phyloP scores from a whole-genome alignment of 2,797 vertebrate genomes.

The Oophaga sylvatica region DNA sequence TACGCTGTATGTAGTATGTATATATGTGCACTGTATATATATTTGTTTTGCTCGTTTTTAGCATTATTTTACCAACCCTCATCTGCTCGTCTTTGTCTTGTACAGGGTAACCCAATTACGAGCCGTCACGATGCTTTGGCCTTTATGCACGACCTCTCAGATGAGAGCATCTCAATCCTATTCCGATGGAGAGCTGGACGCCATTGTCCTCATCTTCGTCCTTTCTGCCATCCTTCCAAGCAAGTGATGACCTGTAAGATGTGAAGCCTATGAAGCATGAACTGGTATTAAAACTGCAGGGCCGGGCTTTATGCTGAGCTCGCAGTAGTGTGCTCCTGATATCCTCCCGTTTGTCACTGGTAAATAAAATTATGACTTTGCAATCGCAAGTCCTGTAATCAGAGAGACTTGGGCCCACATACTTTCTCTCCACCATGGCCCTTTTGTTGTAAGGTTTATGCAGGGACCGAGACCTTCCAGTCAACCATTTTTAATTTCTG shows the following conservation, averaged over 20 bases:
- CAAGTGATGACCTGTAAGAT: slow-evolving; percentile 77
- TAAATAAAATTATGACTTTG: not conserved
- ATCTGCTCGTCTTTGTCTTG: not conserved
- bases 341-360: not conserved
- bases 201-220: slow-evolving; percentile 94
- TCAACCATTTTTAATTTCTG: not conserved
- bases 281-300: not conserved
- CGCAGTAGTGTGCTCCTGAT: not conserved
- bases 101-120: slow-evolving; percentile 87
- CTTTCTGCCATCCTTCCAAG: slow-evolving; percentile 91
- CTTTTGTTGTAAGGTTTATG: not conserved
- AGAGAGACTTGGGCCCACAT: not conserved
- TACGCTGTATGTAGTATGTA: no score
- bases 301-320: not conserved
- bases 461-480: not conserved
- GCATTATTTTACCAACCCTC: not conserved
- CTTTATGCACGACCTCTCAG: slow-evolving; percentile 91
- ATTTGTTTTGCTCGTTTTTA: not conserved
- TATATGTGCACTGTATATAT: no score
- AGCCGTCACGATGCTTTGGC: slow-evolving; percentile 87
- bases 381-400: not conserved
- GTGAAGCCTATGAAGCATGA: not conserved
- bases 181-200: slow-evolving; percentile 85
- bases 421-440: not conserved
- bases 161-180: slow-evolving; percentile 78